These are phyloP conservation scores for Brachymystax lenok DNA, from an alignment of 2,797 vertebrate species.

Conservation along the genomic window DNA sequence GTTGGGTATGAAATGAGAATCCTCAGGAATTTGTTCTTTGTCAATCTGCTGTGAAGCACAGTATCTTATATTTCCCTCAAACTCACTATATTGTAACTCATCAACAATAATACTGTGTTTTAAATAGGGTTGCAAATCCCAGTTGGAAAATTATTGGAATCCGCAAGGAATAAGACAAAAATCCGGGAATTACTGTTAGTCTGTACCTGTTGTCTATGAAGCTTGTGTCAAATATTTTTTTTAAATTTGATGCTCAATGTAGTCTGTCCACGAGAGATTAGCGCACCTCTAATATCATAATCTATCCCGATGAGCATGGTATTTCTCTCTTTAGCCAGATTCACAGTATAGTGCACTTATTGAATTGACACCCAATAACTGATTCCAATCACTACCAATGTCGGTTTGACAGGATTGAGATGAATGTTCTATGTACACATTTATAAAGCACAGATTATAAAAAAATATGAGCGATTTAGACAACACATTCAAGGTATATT, in stretches of 20 bases:
- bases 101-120: background rate
- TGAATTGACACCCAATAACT: background rate
- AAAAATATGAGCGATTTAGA: background rate
- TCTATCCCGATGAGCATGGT: background rate
- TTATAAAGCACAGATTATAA: background rate
- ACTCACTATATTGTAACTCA: background rate
- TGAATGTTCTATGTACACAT: background rate
- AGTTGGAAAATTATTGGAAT: background rate
- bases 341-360: background rate
- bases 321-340: background rate
- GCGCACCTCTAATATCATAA: background rate
- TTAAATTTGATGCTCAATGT: background rate
- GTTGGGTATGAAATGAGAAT: conserved; percentile 1
- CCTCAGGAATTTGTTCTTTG: background rate
- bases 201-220: too few relatives aligned
- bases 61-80: background rate
- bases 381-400: background rate
- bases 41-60: background rate
- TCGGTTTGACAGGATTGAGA: background rate
- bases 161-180: background rate
- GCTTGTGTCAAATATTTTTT: too few relatives aligned
- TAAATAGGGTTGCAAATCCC: background rate
- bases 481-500: background rate
- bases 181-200: background rate
- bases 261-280: background rate